Conservation (phyloP, 2,888 invertebrate species). For the Malacosoma neustria region DNA sequence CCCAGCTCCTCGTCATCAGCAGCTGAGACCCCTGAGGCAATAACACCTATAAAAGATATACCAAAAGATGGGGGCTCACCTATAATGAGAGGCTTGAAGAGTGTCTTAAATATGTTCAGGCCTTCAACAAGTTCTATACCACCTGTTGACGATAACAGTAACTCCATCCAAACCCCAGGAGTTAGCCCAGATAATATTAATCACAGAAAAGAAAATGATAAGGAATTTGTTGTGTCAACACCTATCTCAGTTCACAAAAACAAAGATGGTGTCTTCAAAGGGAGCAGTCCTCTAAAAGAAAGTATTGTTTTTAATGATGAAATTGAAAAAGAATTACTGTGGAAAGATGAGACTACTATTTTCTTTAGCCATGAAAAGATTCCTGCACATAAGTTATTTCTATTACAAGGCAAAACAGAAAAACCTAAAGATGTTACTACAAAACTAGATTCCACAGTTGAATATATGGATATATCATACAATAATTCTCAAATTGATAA, state of each 20-base stretch:
- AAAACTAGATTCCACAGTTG: constrained; percentile 35
- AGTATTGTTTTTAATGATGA: constrained; percentile 57
- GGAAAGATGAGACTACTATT: constrained; percentile 61
- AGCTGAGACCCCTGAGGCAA: constrained; percentile 50
- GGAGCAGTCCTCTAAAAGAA: constrained; percentile 51
- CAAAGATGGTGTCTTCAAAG: constrained; percentile 33
- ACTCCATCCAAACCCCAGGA: constrained; percentile 6
- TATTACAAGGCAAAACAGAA: constrained; percentile 20
- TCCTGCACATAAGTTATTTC: constrained; percentile 51
- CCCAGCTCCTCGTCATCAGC: constrained; percentile 50
- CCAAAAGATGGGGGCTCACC: constrained; percentile 51
- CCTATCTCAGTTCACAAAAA: constrained; percentile 35
- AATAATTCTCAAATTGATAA: constrained; percentile 37
- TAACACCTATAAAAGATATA: constrained; percentile 54
- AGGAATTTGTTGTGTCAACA: constrained; percentile 36
- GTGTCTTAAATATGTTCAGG: constrained; percentile 59
- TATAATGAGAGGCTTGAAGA: constrained; percentile 58
- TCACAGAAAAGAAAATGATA: constrained; percentile 6
- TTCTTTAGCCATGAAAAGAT: constrained; percentile 54
- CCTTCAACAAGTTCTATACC: constrained; percentile 60
- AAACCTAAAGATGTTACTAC: constrained; percentile 10
- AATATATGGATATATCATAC: constrained; percentile 53
- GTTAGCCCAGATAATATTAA: constrained; percentile 10
- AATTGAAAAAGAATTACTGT: constrained; percentile 53
- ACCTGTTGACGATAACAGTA: constrained; percentile 22